phyloP scores from a whole-genome alignment of 2,797 vertebrate genomes.

The Chaunax sp. region DNA sequence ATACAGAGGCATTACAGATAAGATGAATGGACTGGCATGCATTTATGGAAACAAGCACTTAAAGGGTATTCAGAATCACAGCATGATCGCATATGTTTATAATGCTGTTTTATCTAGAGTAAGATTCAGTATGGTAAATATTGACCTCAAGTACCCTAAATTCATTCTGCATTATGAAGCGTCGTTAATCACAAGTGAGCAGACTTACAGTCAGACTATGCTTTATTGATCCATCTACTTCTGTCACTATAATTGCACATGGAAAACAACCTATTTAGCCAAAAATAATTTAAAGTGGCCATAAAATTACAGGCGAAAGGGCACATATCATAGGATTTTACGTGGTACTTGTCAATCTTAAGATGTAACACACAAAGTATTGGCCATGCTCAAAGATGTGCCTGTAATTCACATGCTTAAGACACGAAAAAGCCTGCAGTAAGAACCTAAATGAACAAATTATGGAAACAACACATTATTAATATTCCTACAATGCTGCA shows the following conservation, averaged over 20 bases:
- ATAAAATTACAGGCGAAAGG: slow-evolving; percentile 66
- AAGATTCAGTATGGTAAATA: slow-evolving; percentile 71
- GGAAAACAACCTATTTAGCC: slow-evolving; percentile 62
- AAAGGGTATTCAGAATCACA: slow-evolving; percentile 64
- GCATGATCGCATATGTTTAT: slow-evolving; percentile 60
- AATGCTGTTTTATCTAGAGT: slow-evolving; percentile 70
- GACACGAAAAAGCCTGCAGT: slow-evolving; percentile 27
- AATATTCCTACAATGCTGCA: slow-evolving; percentile 40
- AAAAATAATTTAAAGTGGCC: slow-evolving; percentile 64
- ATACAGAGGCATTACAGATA: slow-evolving; percentile 52
- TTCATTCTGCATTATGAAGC: slow-evolving; percentile 67
- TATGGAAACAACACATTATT: slow-evolving; percentile 53
- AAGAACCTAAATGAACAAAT: slow-evolving; percentile 37
- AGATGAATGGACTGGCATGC: slow-evolving; percentile 73
- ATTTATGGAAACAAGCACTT: slow-evolving; percentile 81
- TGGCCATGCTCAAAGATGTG: slow-evolving; percentile 51
- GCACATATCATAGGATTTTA: slow-evolving; percentile 59
- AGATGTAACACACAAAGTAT: slow-evolving; percentile 46
- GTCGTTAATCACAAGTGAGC: slow-evolving; percentile 66
- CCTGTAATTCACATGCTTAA: slow-evolving; percentile 41
- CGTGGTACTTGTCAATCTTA: slow-evolving; percentile 41
- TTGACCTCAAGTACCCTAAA: slow-evolving; percentile 66
- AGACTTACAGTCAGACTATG: slow-evolving; percentile 21
- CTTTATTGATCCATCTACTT: slow-evolving; percentile 60
- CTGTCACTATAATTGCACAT: slow-evolving; percentile 54